Conservation (phyloP, 1,140 invertebrate genomes). For the Contarinia nasturtii region DNA sequence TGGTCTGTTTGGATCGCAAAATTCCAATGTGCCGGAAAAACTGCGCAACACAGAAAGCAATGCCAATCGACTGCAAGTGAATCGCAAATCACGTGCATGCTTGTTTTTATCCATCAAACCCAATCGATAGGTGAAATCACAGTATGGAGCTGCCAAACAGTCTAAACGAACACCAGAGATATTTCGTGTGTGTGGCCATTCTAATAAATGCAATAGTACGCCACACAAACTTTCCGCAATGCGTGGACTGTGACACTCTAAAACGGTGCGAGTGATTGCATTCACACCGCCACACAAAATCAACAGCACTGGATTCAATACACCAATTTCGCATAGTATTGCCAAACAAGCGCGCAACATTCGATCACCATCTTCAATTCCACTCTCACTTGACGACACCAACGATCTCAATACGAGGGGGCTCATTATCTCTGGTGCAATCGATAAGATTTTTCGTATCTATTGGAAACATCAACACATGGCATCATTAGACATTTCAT, state of each 20-base stretch:
- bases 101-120: slow-evolving; percentile 34
- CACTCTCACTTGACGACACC: slow-evolving; percentile 61
- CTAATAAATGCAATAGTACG: slow-evolving; percentile 70
- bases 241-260: slow-evolving; percentile 57
- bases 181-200: slow-evolving; percentile 60
- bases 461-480: neutral
- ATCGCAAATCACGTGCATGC: slow-evolving; percentile 61
- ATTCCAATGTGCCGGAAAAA: slow-evolving; percentile 73
- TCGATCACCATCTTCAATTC: slow-evolving; percentile 57
- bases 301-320: slow-evolving; percentile 62
- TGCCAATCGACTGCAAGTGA: slow-evolving; percentile 65
- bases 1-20: slow-evolving; percentile 53
- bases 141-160: slow-evolving; percentile 75
- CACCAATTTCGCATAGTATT: slow-evolving; percentile 67
- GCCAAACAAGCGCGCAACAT: slow-evolving; percentile 65
- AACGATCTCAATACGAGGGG: slow-evolving; percentile 47
- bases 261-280: slow-evolving; percentile 58
- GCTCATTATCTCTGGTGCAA: slow-evolving; percentile 19
- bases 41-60: slow-evolving; percentile 70
- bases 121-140: slow-evolving; percentile 66
- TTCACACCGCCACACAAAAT: slow-evolving; percentile 67
- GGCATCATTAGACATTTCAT: no score
- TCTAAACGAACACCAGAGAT: slow-evolving; percentile 57
- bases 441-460: slow-evolving; percentile 20
- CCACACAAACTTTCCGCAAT: slow-evolving; percentile 73